Evolutionary conservation across 2,797 vertebrate species (phyloP).

Genomic region (Spea hammondii): DNA sequence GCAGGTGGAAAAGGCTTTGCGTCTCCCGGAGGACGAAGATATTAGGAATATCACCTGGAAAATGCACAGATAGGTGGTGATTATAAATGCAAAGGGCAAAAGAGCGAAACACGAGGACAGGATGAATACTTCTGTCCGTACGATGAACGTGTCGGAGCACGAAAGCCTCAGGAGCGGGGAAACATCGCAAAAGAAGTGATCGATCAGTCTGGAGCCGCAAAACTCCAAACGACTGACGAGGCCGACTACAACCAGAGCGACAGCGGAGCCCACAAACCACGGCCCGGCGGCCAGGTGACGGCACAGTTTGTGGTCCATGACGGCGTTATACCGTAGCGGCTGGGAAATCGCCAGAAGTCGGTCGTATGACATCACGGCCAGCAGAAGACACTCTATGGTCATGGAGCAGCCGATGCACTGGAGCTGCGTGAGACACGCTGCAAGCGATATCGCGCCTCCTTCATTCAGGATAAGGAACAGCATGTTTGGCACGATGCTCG

Average conservation of each 20-base stretch:
- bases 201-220: constrained; percentile 15
- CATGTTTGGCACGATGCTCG: constrained; percentile 52
- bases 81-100: neutral
- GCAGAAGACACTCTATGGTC: constrained; percentile 39
- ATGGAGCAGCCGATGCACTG: constrained; percentile 9
- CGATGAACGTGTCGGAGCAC: constrained; percentile 4
- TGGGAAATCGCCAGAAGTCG: constrained; percentile 51
- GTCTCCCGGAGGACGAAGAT: neutral
- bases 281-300: neutral
- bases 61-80: neutral
- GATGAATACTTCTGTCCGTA: neutral
- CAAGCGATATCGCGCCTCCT: constrained; percentile 49
- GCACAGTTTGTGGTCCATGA: constrained; percentile 50
- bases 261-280: neutral
- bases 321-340: constrained; percentile 37
- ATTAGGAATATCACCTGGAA: neutral
- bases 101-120: neutral
- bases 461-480: constrained; percentile 49
- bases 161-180: constrained; percentile 22
- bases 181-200: constrained; percentile 39
- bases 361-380: constrained; percentile 53
- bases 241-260: neutral
- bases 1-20: constrained; percentile 29
- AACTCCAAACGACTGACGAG: neutral
- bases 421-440: constrained; percentile 40